Percentiles rank a stretch among this genome's conserved stretches.
Conservation (phyloP, 1,140 invertebrate species). For the Oreohelix idahoensis region DNA sequence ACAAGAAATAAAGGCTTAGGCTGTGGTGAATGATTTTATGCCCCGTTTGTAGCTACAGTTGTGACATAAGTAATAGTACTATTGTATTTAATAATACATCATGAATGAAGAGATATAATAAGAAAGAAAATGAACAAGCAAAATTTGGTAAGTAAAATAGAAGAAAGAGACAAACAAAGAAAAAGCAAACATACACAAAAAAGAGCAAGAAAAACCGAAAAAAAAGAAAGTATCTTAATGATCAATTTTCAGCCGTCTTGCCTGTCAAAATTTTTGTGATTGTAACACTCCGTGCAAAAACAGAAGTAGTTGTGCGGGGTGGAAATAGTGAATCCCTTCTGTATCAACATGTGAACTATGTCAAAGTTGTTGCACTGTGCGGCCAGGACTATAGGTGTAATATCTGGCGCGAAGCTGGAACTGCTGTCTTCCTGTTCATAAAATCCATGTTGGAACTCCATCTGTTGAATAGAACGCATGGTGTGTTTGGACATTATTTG, state of each 20-base stretch:
- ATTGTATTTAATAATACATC: too few relatives aligned
- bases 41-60: too few relatives aligned
- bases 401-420: constrained; percentile 76
- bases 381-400: constrained; percentile 65
- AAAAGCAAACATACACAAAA: neutral
- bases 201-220: too few relatives aligned
- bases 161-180: neutral
- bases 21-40: too few relatives aligned
- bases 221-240: too few relatives aligned
- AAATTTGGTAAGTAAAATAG: too few relatives aligned
- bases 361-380: constrained; percentile 66
- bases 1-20: too few relatives aligned
- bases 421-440: constrained; percentile 80
- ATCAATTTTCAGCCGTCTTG: too few relatives aligned
- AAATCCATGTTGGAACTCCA: constrained; percentile 55
- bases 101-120: too few relatives aligned
- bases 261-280: constrained; percentile 66
- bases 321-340: constrained; percentile 61
- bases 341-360: constrained; percentile 65
- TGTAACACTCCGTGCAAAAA: constrained; percentile 75
- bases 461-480: constrained; percentile 12
- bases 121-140: too few relatives aligned
- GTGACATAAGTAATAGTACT: too few relatives aligned
- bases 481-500: too few relatives aligned
- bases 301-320: constrained; percentile 77